phyloP scores from a whole-genome alignment of 2,113 vertebrate genomes.

The Noctilio leporinus region DNA sequence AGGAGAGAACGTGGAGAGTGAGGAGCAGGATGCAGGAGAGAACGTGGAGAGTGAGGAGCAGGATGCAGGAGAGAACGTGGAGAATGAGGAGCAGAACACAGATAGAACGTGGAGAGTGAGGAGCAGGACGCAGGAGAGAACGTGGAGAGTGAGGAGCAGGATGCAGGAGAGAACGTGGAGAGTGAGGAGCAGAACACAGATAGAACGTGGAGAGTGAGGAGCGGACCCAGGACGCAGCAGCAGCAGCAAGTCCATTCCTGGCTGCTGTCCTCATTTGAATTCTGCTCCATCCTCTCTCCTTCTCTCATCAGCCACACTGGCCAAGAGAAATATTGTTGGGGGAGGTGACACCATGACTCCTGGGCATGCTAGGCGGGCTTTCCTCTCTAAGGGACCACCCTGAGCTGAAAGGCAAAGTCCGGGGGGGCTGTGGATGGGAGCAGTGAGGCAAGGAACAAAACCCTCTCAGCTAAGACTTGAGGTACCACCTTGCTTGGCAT shows the following conservation, averaged over 20 bases:
- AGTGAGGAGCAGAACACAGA: background rate
- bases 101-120: no score
- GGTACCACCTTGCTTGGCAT: background rate
- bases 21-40: no score
- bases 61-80: no score
- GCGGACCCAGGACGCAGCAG: background rate
- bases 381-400: background rate
- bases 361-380: background rate
- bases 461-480: background rate
- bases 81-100: no score
- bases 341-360: background rate
- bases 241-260: rapidly evolving
- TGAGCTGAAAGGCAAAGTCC: background rate
- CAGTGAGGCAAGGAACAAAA: background rate
- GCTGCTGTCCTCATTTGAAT: background rate
- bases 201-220: no score
- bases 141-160: no score
- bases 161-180: no score
- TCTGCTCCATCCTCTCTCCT: background rate
- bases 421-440: background rate
- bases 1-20: no score
- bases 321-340: background rate
- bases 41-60: no score
- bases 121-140: no score
- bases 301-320: background rate